Base-by-base conservation (phyloP, 2,113 vertebrate species). In the Hypocryptadius cinnamomeus region DNA sequence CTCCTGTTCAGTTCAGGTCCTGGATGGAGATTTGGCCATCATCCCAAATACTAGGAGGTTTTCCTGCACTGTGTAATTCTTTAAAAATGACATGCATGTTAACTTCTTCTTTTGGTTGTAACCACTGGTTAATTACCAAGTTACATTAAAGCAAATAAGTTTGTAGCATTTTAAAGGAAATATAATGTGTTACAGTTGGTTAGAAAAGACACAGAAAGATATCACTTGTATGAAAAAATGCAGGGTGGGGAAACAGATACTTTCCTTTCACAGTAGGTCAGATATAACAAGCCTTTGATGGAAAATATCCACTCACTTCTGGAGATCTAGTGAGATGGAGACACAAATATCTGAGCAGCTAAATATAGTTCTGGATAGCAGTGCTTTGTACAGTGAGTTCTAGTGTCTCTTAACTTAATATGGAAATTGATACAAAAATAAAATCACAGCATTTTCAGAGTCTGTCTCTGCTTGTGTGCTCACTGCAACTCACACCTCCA, bases 221-320 rank as follows among this genome's bases (percentile, higher is more conserved):
- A 73, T 12, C 0, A 6, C 15, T 69, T 48, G 9, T 30, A 37
- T 33, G 25, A 81, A 91, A 65, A 89, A 82, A 66, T 14, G 24
- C n/a, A 31, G 1, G 2, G 35, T 1, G 1, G 15, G 16, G 35
- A 80, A 87, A 56, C 1, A 8, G 47, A 1, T 68, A 40, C 47
- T 89, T 83, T 81, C 57, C n/a, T 89, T 87, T 64, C 87, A 60
- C 15, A 68, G 65, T 22, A 83, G 64, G 65, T 74, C 91, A 84
- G 37, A 64, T 45, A 5, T 8, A 88, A 88, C 33, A 65, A 90
- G 45, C 23, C 27, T 30, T 23, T 3, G 19, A 79, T 65, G 76
- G 93, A 91, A 95, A 96, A 88, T 65, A 88, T 28, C 72, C 83
- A 45, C 65, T 86, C 31, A 25, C 74, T 92, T 91, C 61, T 92